These are phyloP conservation scores for Andrena dorsata DNA, from an alignment of 2,888 invertebrate species.

Conservation along the genomic window DNA sequence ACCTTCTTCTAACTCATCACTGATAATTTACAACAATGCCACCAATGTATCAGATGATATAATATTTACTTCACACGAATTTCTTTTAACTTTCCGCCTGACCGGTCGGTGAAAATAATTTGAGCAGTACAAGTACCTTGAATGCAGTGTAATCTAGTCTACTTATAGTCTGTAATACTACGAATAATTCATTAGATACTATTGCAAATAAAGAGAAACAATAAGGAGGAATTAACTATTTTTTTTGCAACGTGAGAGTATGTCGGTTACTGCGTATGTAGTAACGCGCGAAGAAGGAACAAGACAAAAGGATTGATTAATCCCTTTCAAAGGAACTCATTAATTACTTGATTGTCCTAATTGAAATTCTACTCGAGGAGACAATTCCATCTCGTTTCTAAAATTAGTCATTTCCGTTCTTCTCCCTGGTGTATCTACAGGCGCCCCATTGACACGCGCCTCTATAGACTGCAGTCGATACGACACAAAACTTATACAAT, in stretches of 20 bases:
- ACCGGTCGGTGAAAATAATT: no score
- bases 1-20: no score
- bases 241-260: not conserved
- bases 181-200: no score
- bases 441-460: conserved; percentile 29
- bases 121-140: no score
- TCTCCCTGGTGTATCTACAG: conserved; percentile 45
- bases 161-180: no score
- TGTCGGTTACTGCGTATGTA: not conserved
- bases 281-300: not conserved
- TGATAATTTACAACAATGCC: no score
- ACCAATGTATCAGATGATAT: no score
- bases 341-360: conserved; percentile 78
- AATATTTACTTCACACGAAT: no score
- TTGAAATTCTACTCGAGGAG: conserved; percentile 74
- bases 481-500: conserved; percentile 11
- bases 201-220: no score
- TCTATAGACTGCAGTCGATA: conserved; percentile 41
- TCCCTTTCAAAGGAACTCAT: conserved; percentile 67
- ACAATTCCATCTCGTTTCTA: conserved; percentile 68
- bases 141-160: no score
- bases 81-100: no score
- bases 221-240: no score
- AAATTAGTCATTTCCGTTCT: conserved; percentile 77
- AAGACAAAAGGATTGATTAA: conserved; percentile 19